Evolutionary conservation across 2,888 invertebrate species (phyloP), one percentile per base, ranked within the genome.

Genomic region (Zhengitettix transpicula): DNA sequence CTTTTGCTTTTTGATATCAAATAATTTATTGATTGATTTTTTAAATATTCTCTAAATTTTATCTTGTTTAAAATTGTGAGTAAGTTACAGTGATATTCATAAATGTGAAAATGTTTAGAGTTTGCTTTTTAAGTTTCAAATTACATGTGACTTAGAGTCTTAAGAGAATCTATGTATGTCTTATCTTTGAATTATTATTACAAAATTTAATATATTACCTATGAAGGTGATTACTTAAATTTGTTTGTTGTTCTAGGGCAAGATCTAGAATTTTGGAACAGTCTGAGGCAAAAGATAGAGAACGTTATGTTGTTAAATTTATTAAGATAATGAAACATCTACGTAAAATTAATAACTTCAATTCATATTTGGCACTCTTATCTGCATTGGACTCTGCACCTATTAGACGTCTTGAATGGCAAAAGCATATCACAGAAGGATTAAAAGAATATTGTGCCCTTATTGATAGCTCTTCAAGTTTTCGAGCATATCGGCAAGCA

Each of bases 251-350:
- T 28, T 28, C 28, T 67, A 78, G 84, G 84, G 95, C 95, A 52
- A 79, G 98, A 59, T 94, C 97, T 5, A 81, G 90, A 71, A 96
- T 99, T 68, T 76, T 99, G 58, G 88, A 91, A 67, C 89, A 91
- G 72, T 81, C 83, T 67, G 96, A 96, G 69, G 89, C 90, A n/a
- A 90, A 89, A 69, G 97, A 98, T 68, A 81, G 98, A 42, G 98
- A 99, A 74, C 89, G 88, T 70, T 93, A 91, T 72, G 91, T 93
- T 61, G 84, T 87, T 69, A 96, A 95, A 72, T 95, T 97, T 74
- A 89, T 99, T 62, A 98, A 98, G 74, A 94, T 99, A 64, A 97
- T 98, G 96, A 95, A 96, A 76, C 91, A 95, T 71, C 78, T 99
- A 65, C 81, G 97, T 62, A 96, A 96, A 74, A 86, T 98, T 74